Conservation (phyloP, 2,888 invertebrate species). For the Embidobia sp. region DNA sequence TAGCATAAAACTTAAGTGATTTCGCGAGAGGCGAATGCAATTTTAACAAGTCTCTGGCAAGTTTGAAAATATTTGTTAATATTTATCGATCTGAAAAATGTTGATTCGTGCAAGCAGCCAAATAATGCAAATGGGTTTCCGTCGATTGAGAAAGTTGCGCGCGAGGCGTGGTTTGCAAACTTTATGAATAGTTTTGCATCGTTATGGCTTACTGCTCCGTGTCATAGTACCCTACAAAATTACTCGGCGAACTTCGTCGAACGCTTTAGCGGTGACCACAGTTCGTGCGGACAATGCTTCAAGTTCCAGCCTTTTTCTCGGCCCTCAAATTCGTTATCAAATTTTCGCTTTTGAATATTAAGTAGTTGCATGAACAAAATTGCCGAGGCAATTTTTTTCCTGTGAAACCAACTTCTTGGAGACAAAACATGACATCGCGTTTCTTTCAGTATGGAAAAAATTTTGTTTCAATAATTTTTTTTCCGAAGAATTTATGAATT, state of each 20-base stretch:
- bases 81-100: slow-evolving; percentile 33
- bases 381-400: no score
- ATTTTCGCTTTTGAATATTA: no score
- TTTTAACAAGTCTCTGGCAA: no score
- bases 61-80: slow-evolving; percentile 35
- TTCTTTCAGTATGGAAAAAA: no score
- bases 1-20: no score
- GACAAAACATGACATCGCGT: no score
- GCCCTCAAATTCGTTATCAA: slow-evolving; percentile 1
- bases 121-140: slow-evolving; percentile 58
- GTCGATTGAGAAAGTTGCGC: slow-evolving; percentile 58
- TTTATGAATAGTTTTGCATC: slow-evolving; percentile 65
- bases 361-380: no score
- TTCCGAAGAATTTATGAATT: no score
- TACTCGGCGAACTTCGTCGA: slow-evolving; percentile 52
- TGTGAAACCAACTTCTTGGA: no score
- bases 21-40: no score
- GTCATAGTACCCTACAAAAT: slow-evolving; percentile 59
- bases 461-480: no score
- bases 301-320: slow-evolving; percentile 23
- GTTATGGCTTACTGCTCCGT: slow-evolving; percentile 61
- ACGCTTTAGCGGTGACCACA: slow-evolving; percentile 57
- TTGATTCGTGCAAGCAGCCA: slow-evolving; percentile 39
- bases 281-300: slow-evolving; percentile 47
- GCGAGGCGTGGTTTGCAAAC: slow-evolving; percentile 55